Conservation (phyloP, 2,888 invertebrate species). For the Julus scandinavius region DNA sequence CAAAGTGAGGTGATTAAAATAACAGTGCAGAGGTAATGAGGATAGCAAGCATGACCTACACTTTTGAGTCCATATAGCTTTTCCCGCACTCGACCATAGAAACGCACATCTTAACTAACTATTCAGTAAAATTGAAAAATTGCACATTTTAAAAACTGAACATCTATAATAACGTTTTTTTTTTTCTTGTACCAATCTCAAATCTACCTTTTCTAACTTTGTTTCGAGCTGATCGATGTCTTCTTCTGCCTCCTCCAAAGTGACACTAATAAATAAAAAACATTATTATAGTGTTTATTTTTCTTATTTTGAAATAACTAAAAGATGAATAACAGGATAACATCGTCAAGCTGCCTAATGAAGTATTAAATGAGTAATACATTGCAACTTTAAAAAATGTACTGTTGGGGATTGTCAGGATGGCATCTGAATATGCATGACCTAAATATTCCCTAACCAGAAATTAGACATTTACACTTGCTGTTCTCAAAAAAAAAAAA, state of each 20-base stretch:
- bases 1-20: too few relatives aligned
- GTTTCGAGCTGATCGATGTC: conserved; percentile 88
- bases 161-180: conserved; percentile 6
- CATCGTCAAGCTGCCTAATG: neutral
- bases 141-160: neutral
- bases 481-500: neutral
- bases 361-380: neutral
- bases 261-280: conserved; percentile 72
- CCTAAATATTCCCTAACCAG: conserved; percentile 3
- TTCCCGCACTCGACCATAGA: conserved; percentile 93
- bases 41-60: conserved; percentile 71
- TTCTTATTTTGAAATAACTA: too few relatives aligned
- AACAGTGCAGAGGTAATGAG: too few relatives aligned
- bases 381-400: neutral
- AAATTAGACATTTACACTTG: conserved; percentile 9
- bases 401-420: neutral
- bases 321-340: neutral
- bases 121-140: conserved; percentile 60
- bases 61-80: conserved; percentile 90
- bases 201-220: conserved; percentile 83
- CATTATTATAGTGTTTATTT: neutral
- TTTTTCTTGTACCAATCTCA: neutral
- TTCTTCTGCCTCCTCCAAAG: conserved; percentile 85
- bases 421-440: neutral
- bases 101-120: conserved; percentile 85